Base-by-base conservation (phyloP, 2,113 vertebrate genomes). In the Myodes glareolus region DNA sequence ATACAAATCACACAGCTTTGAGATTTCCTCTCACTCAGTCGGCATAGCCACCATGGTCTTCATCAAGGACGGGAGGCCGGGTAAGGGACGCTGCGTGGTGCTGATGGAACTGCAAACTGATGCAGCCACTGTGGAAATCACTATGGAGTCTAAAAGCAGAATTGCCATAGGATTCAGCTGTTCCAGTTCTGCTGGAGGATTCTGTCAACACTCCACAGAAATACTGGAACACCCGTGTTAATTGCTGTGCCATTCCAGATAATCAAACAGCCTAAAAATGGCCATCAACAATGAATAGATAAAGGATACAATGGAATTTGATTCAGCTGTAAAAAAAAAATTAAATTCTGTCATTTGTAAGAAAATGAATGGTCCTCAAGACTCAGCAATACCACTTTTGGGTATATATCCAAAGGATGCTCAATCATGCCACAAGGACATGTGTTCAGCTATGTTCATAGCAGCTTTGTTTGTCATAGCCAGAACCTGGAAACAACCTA, bases 81-180 rank as follows among this genome's bases (percentile, higher is more conserved):
- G 50, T 0, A 7, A 13, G 39, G 16, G 27, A 65, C 6, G 1
- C 29, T 47, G 29, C 27, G 1, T 11, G 29, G 8, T 25, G 31
- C 31, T 36, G 63, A 67, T 47, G 39, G 29, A 31, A 65, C 55
- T 45, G n/a, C 10, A 29, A 65, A 85, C 58, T 0, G 17, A 36
- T 25, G 31, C 5, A 7, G 84, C 5, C 31, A 36, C 63, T 8
- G 7, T 50, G 42, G 42, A 50, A 42, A 45, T 21, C 58, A 19
- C 23, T 42, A 16, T 29, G 36, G 36, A 31, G 84, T 19, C 42
- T 13, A 86, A 45, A 86, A 36, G 23, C 2, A 70, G 45, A 70
- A 25, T 5, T 13, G 33, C 42, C 12, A 14, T n/a, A 16, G 4
- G 42, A 25, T 50, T 19, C 85, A 36, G 85, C 3, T 50, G 50